phyloP scores from a whole-genome alignment of 2,113 vertebrate species.

The Thinocorus orbignyianus region DNA sequence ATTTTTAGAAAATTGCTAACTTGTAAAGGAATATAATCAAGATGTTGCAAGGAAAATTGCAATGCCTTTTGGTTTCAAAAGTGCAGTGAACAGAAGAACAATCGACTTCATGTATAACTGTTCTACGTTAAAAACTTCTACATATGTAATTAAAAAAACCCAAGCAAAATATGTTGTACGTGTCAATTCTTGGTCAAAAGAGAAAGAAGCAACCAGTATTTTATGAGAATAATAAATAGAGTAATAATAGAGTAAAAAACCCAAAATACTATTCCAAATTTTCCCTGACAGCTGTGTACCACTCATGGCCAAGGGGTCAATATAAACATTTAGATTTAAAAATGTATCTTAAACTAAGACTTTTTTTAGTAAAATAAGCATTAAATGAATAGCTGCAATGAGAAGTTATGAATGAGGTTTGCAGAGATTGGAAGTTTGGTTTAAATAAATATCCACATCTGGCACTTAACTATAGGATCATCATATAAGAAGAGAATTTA shows the following conservation, averaged over 20 bases:
- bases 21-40: slow-evolving; percentile 1
- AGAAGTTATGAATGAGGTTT: background rate
- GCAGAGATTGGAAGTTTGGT: background rate
- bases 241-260: background rate
- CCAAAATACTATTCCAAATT: background rate
- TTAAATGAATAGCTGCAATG: background rate
- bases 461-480: background rate
- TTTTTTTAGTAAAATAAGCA: background rate
- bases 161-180: background rate
- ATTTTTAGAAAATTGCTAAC: slow-evolving; percentile 42
- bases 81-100: background rate
- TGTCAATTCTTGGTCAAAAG: background rate
- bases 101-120: background rate
- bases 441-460: background rate
- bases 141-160: background rate
- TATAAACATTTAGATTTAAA: background rate
- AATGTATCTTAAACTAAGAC: background rate
- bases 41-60: background rate
- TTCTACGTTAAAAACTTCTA: background rate
- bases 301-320: background rate
- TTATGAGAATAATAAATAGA: background rate
- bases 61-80: background rate
- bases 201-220: background rate
- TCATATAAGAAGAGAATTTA: background rate
- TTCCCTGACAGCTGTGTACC: background rate